A percentile compares a stretch with the other conserved stretches of the same genome.
Evolutionary conservation across 2,797 vertebrate genomes (phyloP).

Genomic region (Cyprinodon diabolis): DNA sequence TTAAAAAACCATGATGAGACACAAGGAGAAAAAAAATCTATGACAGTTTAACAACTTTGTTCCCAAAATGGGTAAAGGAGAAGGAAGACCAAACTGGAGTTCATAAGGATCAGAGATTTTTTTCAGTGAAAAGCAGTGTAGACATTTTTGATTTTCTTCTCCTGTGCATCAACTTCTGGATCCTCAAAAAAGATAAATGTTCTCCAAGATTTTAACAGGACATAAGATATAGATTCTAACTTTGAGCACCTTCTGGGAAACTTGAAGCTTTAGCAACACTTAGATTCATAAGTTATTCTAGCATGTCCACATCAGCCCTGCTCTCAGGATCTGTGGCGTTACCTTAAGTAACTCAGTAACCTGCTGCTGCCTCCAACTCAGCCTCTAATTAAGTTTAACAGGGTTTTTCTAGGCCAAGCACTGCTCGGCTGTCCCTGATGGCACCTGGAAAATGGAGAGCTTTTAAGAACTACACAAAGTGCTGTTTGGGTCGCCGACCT

Average conservation of each 20-base stretch:
- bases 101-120: not conserved
- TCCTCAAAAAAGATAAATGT: not conserved
- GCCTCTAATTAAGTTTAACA: not conserved
- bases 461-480: not conserved
- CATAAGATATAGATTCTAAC: not conserved
- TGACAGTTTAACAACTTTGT: not conserved
- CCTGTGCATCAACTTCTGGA: not conserved
- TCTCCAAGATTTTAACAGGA: not conserved
- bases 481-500: not conserved
- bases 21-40: slow-evolving; percentile 20
- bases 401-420: not conserved
- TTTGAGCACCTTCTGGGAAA: not conserved
- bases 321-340: not conserved
- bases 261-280: not conserved
- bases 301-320: not conserved
- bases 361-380: not conserved
- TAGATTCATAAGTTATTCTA: not conserved
- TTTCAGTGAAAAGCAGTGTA: not conserved
- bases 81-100: not conserved
- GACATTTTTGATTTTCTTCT: not conserved
- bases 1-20: slow-evolving; percentile 10
- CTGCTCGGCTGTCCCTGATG: not conserved
- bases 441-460: not conserved
- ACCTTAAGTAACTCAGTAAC: not conserved
- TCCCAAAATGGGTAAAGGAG: not conserved